Evolutionary conservation across 37 sponge, comb jelly and placozoan genomes (phyloP).

Genomic region (Agelas oroides): DNA sequence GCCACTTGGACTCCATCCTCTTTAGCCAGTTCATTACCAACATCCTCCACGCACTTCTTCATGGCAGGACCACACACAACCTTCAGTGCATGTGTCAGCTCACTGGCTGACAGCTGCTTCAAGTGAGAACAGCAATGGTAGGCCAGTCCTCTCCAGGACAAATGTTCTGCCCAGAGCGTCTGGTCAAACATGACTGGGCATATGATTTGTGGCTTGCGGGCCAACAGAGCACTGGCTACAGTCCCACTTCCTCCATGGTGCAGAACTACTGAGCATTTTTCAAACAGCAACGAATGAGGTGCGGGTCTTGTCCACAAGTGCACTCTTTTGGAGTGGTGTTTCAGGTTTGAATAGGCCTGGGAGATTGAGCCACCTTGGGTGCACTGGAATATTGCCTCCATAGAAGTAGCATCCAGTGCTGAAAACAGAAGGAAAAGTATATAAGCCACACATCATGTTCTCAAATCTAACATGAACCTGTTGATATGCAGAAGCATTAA

Average conservation of each 20-base stretch:
- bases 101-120: not conserved
- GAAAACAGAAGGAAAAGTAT: not conserved
- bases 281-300: slow-evolving; percentile 60
- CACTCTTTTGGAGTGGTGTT: not conserved
- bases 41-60: not conserved
- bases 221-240: slow-evolving; percentile 40
- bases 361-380: not conserved
- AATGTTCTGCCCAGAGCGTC: slow-evolving; percentile 55
- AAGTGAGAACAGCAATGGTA: not conserved
- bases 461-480: not conserved
- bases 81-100: slow-evolving; percentile 20
- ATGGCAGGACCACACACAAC: not conserved
- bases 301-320: not conserved
- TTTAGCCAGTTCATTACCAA: not conserved
- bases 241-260: slow-evolving; percentile 76
- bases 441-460: no score
- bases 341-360: not conserved
- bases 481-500: not conserved
- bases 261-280: slow-evolving; percentile 34
- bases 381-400: slow-evolving; percentile 49
- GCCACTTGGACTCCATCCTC: slow-evolving; percentile 16
- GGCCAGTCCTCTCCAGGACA: slow-evolving; percentile 60
- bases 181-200: slow-evolving; percentile 70
- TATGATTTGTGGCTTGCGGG: slow-evolving; percentile 44
- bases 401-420: slow-evolving; percentile 2